phyloP scores from a whole-genome alignment of 2,888 invertebrate genomes.

The Cephus pulcher region DNA sequence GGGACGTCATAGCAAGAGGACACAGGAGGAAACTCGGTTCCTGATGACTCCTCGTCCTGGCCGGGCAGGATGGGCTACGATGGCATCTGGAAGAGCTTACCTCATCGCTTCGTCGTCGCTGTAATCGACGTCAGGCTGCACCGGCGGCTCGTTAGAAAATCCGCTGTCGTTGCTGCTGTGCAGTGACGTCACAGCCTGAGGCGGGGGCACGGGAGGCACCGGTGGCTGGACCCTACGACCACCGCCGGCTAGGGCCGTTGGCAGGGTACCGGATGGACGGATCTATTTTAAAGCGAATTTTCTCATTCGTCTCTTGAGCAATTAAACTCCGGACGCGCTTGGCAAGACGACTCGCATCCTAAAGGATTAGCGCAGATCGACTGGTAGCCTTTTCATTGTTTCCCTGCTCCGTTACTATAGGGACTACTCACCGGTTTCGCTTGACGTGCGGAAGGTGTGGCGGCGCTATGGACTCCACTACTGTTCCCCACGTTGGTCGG shows the following conservation, averaged over 20 bases:
- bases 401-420: too few species aligned
- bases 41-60: too few species aligned
- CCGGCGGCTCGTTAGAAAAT: constrained; percentile 90
- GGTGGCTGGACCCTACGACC: constrained; percentile 67
- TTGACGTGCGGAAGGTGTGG: constrained; percentile 59
- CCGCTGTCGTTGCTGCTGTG: constrained; percentile 94
- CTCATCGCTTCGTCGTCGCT: constrained; percentile 88
- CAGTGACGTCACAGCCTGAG: constrained; percentile 72
- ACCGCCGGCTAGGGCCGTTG: constrained; percentile 60
- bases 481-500: constrained; percentile 59
- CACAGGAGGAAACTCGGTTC: too few species aligned
- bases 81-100: constrained; percentile 59
- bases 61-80: background rate
- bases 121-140: constrained; percentile 90
- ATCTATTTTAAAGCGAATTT: constrained; percentile 41
- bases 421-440: constrained; percentile 54
- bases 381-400: too few species aligned
- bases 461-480: constrained; percentile 58
- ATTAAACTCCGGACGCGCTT: too few species aligned
- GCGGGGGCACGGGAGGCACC: constrained; percentile 62
- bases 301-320: too few species aligned
- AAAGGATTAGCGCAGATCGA: too few species aligned
- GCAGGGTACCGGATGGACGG: constrained; percentile 64
- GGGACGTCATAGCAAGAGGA: too few species aligned
- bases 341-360: too few species aligned